These are phyloP conservation scores for Apus apus DNA, from an alignment of 2,113 vertebrate genomes.

Conservation along the genomic window DNA sequence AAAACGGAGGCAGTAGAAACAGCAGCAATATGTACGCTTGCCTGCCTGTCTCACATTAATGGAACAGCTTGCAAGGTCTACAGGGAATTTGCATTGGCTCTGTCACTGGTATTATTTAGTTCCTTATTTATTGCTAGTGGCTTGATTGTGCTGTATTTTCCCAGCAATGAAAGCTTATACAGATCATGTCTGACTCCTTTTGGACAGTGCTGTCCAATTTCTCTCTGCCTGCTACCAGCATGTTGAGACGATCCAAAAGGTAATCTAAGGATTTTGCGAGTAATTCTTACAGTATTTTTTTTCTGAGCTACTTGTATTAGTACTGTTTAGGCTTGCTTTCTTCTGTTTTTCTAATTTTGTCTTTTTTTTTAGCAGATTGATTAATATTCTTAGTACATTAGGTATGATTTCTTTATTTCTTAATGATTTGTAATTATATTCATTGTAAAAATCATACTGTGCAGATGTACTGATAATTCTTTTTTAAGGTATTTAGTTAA, in stretches of 20 bases:
- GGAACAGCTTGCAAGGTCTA: constrained; percentile 71
- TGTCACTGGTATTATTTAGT: constrained; percentile 71
- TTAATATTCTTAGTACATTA: background rate
- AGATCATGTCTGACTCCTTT: constrained; percentile 91
- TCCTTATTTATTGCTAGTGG: constrained; percentile 71
- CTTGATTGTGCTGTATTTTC: constrained; percentile 67
- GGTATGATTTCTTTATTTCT: background rate
- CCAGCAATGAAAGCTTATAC: constrained; percentile 76
- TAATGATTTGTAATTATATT: constrained; percentile 6
- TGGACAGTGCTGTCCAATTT: constrained; percentile 92
- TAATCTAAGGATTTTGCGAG: constrained; percentile 71
- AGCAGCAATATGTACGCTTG: constrained; percentile 62
- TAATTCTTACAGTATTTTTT: constrained; percentile 35
- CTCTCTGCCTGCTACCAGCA: constrained; percentile 87
- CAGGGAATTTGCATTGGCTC: constrained; percentile 71
- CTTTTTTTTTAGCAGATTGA: background rate
- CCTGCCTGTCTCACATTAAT: constrained; percentile 67
- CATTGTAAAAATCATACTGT: constrained; percentile 10
- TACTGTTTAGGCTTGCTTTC: background rate
- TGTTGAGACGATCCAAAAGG: constrained; percentile 90
- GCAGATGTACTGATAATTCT: background rate
- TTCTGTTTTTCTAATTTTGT: background rate
- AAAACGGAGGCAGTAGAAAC: constrained; percentile 63
- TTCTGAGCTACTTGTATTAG: constrained; percentile 33
- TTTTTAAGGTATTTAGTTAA: constrained; percentile 10